phyloP scores from a whole-genome alignment of 2,888 invertebrate genomes.

The Nycteola revayana region DNA sequence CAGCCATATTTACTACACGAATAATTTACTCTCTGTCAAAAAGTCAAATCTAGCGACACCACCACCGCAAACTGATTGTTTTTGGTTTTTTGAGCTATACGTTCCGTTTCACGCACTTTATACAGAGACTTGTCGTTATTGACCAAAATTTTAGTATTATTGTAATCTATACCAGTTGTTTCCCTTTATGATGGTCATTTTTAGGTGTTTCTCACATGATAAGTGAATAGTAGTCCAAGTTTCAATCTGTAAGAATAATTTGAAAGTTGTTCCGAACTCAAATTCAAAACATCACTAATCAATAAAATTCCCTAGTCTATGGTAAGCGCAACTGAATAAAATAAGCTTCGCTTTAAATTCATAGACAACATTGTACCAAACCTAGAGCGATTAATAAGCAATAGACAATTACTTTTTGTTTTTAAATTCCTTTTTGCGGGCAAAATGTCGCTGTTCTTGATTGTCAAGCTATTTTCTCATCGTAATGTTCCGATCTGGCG shows the following conservation, averaged over 20 bases:
- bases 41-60: conserved; percentile 58
- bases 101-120: conserved; percentile 36
- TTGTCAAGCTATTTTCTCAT: conserved; percentile 82
- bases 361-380: conserved; percentile 48
- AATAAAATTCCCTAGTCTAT: too few species aligned
- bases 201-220: too few species aligned
- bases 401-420: conserved; percentile 55
- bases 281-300: too few species aligned
- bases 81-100: conserved; percentile 37
- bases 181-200: too few species aligned
- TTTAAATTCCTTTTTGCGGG: conserved; percentile 66
- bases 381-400: conserved; percentile 7
- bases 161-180: too few species aligned
- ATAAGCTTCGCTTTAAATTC: conserved; percentile 8
- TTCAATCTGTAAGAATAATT: too few species aligned
- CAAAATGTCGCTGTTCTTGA: conserved; percentile 81
- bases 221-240: too few species aligned
- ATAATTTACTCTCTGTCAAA: conserved; percentile 79
- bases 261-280: too few species aligned
- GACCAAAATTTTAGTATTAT: too few species aligned
- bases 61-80: conserved; percentile 44
- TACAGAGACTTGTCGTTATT: too few species aligned
- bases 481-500: conserved; percentile 81
- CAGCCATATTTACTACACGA: conserved; percentile 89
- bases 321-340: too few species aligned